These are phyloP conservation scores for Orthosia incerta DNA, from an alignment of 2,888 invertebrate species.

Conservation along the genomic window DNA sequence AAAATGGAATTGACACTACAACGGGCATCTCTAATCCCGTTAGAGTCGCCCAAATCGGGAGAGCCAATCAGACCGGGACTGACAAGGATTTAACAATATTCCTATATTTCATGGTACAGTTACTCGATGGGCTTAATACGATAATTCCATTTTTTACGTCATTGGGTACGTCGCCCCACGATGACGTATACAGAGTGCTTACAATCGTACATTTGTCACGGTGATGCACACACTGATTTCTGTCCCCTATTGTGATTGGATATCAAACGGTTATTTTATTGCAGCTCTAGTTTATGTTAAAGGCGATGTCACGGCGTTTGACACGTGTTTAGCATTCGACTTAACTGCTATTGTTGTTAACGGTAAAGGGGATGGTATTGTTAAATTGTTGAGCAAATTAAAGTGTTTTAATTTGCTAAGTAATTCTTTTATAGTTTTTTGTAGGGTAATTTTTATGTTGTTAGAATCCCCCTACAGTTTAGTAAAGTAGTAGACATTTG, in stretches of 20 bases:
- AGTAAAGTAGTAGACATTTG: no score
- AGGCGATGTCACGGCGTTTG: conserved; percentile 85
- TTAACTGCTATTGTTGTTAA: conserved; percentile 85
- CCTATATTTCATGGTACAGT: conserved; percentile 83
- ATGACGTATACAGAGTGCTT: conserved; percentile 77
- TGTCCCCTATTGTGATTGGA: conserved; percentile 81
- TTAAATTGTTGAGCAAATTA: conserved; percentile 65
- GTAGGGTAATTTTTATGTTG: background rate
- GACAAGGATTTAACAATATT: conserved; percentile 81
- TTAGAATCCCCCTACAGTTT: background rate
- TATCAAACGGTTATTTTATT: conserved; percentile 86
- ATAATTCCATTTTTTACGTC: conserved; percentile 82
- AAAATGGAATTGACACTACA: conserved; percentile 62
- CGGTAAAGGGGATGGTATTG: conserved; percentile 80
- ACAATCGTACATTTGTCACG: conserved; percentile 79
- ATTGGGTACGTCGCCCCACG: conserved; percentile 76
- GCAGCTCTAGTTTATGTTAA: conserved; percentile 82
- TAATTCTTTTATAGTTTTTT: conserved; percentile 38
- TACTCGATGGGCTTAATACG: conserved; percentile 80
- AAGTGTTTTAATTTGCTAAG: conserved; percentile 59
- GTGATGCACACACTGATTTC: conserved; percentile 75
- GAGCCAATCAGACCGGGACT: conserved; percentile 57
- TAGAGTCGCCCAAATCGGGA: conserved; percentile 50
- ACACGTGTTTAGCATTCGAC: conserved; percentile 89
- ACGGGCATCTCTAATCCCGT: conserved; percentile 64